Percentiles rank a stretch among this genome's conserved stretches.
These are phyloP conservation scores for Andrena bucephala DNA, from an alignment of 2,888 invertebrate genomes.

Conservation along the genomic window DNA sequence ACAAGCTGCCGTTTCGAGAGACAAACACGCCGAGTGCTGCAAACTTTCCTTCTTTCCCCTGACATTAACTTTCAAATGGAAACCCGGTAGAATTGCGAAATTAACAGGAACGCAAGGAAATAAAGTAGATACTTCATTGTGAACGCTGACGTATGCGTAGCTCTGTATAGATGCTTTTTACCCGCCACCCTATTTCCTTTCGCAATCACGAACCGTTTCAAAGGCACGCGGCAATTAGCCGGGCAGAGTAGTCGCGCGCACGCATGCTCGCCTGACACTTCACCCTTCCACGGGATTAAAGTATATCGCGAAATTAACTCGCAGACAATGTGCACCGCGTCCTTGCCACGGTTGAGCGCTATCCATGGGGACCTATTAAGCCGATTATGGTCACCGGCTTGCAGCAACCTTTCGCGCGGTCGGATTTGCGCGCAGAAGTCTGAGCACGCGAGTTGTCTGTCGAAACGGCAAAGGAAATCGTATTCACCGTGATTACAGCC, in stretches of 20 bases:
- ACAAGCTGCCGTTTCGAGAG: neutral
- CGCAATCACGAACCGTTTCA: neutral
- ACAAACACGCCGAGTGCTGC: neutral
- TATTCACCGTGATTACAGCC: neutral
- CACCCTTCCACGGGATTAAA: conserved; percentile 15
- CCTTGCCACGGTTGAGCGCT: conserved; percentile 58
- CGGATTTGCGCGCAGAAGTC: conserved; percentile 39
- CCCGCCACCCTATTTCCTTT: neutral
- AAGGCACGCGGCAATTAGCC: neutral
- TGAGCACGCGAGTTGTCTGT: neutral
- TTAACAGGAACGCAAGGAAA: too few species aligned
- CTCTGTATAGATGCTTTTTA: too few species aligned
- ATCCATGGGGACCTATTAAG: conserved; percentile 66
- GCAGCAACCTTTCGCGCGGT: conserved; percentile 55
- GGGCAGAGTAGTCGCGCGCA: neutral
- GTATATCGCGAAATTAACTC: conserved; percentile 38
- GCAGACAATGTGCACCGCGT: conserved; percentile 45
- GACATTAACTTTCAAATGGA: neutral
- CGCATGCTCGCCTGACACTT: neutral
- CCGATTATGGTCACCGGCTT: conserved; percentile 53
- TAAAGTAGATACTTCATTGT: too few species aligned
- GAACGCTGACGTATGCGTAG: too few species aligned
- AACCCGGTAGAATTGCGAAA: neutral
- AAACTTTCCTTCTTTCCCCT: neutral
- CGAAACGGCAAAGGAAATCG: conserved; percentile 2